Percentiles rank a stretch among this genome's conserved stretches.
phyloP scores from a whole-genome alignment of 92 coral and sea anemone genomes.

The Heliopora coerulea region DNA sequence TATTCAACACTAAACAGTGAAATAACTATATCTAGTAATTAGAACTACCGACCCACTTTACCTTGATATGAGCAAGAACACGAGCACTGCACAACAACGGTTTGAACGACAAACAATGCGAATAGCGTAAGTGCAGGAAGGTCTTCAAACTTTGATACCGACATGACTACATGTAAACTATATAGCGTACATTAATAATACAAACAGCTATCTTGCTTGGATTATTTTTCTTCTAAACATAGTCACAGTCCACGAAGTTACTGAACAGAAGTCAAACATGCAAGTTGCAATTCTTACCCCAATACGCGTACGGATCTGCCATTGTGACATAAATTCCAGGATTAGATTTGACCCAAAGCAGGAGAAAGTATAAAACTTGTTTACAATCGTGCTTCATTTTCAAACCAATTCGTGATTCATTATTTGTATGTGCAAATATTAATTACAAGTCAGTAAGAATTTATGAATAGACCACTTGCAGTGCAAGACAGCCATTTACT shows the following conservation, averaged over 20 bases:
- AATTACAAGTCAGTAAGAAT: not conserved
- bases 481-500: not conserved
- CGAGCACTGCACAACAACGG: conserved; percentile 13
- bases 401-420: too few species aligned
- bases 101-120: too few species aligned
- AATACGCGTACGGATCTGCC: not conserved
- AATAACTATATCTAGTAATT: too few species aligned
- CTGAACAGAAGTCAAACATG: not conserved
- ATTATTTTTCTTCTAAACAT: not conserved
- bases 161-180: too few species aligned
- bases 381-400: conserved; percentile 5
- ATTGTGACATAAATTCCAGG: not conserved
- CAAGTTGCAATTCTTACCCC: conserved; percentile 11
- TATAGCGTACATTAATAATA: too few species aligned
- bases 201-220: too few species aligned
- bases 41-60: not conserved
- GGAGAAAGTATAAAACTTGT: not conserved
- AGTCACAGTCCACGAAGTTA: conserved; percentile 10
- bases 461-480: conserved; percentile 23
- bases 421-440: not conserved
- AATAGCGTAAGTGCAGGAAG: not conserved
- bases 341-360: not conserved
- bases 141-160: not conserved
- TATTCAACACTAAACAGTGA: too few species aligned
- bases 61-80: conserved; percentile 16